phyloP scores from a whole-genome alignment of 2,113 vertebrate genomes.

The Myiozetetes cayanensis region DNA sequence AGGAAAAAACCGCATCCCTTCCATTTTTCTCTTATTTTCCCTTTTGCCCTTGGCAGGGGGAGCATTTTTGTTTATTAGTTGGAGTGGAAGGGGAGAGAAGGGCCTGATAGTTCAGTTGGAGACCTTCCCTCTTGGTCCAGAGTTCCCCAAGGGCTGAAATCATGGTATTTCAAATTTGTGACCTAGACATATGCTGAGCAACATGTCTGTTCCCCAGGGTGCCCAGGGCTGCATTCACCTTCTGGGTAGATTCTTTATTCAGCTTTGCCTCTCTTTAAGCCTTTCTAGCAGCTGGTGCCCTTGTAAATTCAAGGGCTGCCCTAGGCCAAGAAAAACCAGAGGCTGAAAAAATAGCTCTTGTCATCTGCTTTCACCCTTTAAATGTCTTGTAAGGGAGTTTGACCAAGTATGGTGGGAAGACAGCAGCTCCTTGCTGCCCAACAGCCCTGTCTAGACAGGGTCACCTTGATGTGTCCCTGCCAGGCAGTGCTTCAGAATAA shows the following conservation, averaged over 20 bases:
- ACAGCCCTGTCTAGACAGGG: neutral
- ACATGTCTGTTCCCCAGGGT: neutral
- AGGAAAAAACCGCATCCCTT: neutral
- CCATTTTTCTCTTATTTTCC: neutral
- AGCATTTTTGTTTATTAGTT: neutral
- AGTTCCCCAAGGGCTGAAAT: neutral
- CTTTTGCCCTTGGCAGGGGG: neutral
- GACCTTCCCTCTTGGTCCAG: neutral
- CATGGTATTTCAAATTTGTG: neutral
- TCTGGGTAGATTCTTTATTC: neutral
- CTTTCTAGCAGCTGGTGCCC: conserved; percentile 45
- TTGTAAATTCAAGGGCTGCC: conserved; percentile 6
- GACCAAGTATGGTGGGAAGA: neutral
- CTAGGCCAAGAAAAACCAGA: neutral
- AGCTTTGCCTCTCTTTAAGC: neutral
- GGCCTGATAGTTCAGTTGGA: neutral
- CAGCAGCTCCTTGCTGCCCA: neutral
- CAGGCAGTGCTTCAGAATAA: neutral
- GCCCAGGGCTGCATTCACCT: neutral
- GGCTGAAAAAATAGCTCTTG: conserved; percentile 15
- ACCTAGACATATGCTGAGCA: neutral
- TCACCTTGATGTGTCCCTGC: conserved; percentile 8
- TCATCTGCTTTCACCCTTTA: conserved; percentile 19
- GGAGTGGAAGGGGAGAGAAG: accelerated
- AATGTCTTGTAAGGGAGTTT: neutral